Conservation (phyloP, 2,113 vertebrate genomes). For the Shinisaurus crocodilurus region DNA sequence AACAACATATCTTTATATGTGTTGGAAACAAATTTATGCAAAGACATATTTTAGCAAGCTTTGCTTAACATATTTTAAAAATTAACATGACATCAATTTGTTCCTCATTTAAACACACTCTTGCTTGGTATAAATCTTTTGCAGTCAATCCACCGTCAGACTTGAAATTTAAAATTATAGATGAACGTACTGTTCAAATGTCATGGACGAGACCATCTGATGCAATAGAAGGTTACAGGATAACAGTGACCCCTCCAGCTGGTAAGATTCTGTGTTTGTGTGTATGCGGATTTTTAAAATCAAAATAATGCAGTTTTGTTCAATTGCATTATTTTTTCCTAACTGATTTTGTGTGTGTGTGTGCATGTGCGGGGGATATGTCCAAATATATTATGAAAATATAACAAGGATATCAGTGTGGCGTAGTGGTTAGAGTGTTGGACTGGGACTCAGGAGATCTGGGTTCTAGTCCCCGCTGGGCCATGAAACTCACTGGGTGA, state of each 20-base stretch:
- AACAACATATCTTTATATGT: slow-evolving; percentile 90
- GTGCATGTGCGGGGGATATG: not conserved
- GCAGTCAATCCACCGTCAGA: slow-evolving; percentile 92
- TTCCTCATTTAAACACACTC: slow-evolving; percentile 48
- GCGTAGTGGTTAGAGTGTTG: no score
- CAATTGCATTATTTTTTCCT: not conserved
- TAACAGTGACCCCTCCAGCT: slow-evolving; percentile 87
- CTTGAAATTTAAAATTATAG: slow-evolving; percentile 96
- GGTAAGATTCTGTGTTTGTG: slow-evolving; percentile 78
- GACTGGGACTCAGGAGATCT: no score
- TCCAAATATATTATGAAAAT: not conserved
- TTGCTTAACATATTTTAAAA: slow-evolving; percentile 69
- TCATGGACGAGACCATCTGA: slow-evolving; percentile 86
- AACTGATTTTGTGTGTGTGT: not conserved
- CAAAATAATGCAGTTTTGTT: not conserved
- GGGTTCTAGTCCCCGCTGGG: no score
- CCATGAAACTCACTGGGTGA: no score
- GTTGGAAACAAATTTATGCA: slow-evolving; percentile 93
- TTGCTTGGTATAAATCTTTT: slow-evolving; percentile 72
- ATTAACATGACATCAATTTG: slow-evolving; percentile 49
- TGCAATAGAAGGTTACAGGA: slow-evolving; percentile 89
- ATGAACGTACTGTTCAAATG: slow-evolving; percentile 95
- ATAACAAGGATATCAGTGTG: not conserved
- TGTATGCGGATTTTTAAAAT: not conserved
- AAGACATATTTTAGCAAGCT: slow-evolving; percentile 81